Evolutionary conservation across 2,113 vertebrate species (phyloP), one percentile per base, ranked within the genome.

Genomic region (Numenius arquata): DNA sequence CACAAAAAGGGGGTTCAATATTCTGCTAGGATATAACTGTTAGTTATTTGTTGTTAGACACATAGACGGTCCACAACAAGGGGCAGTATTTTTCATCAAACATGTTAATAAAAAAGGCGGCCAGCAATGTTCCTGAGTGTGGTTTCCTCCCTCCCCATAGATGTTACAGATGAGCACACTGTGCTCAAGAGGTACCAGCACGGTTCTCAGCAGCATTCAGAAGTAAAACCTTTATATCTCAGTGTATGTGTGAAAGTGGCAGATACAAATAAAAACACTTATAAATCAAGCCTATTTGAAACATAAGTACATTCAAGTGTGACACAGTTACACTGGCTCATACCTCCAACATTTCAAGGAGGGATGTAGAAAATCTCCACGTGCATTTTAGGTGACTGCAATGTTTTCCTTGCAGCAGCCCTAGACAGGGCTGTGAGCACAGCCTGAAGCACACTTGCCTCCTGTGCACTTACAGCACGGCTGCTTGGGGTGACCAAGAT

Each of bases 341-440:
- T 15, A 15, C 11, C 41, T 78, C 43, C 14, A 47, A 38, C 15
- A 15, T 61, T 41, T 13, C 1, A 0, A 74, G 50, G 61, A 72
- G 19, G 5, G 26, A 23, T 8, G 10, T 1, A 47, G 59, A 52
- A 74, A 59, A 87, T 26, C 41, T 48, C 8, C 1, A 0, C 4
- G 65, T 27, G 30, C 14, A 2, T 4, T 74, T 74, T 1, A 63
- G 59, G 85, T 40, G 41, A 27, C 1, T 6, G 82, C 29, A 62
- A 27, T 23, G 4, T 26, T 63, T 85, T 23, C 26, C 71, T 41
- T 15, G 62, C 56, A 71, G 95, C 55, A 52, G 55, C 40, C 19
- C 27, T 5, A 11, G 70, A 4, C 38, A 27, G 53, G 25, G 63
- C 59, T 29, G 61, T 9, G 61, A 5, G 43, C 43, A 7, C 36